Percentiles rank a stretch among this genome's conserved stretches.
These are phyloP conservation scores for Artemia franciscana DNA, from an alignment of 1,140 invertebrate species.

Conservation along the genomic window DNA sequence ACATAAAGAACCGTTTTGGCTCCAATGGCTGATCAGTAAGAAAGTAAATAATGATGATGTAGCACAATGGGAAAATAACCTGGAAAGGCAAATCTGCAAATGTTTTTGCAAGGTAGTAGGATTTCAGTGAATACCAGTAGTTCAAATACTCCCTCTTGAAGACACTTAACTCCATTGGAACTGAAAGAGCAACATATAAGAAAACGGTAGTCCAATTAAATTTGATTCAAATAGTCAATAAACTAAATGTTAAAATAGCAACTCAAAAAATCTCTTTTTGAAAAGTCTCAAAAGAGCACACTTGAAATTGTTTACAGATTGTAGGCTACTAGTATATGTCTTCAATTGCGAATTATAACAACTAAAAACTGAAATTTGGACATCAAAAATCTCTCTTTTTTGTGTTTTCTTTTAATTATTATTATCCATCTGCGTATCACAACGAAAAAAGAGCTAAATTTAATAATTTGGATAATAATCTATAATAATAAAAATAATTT, in stretches of 20 bases:
- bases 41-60: conserved; percentile 47
- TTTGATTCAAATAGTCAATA: too few species aligned
- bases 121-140: conserved; percentile 92
- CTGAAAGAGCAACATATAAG: conserved; percentile 29
- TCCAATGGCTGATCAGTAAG: conserved; percentile 67
- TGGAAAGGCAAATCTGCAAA: conserved; percentile 85
- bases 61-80: conserved; percentile 24
- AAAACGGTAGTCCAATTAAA: background rate
- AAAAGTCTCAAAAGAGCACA: too few species aligned
- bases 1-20: conserved; percentile 47
- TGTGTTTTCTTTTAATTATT: too few species aligned
- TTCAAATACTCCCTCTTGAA: conserved; percentile 86
- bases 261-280: background rate
- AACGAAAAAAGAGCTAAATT: too few species aligned
- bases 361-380: conserved; percentile 7
- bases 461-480: too few species aligned
- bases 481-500: too few species aligned
- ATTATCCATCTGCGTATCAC: too few species aligned
- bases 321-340: too few species aligned
- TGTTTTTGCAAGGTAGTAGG: conserved; percentile 84
- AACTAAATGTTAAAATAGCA: conserved; percentile 5
- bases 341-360: background rate
- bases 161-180: conserved; percentile 80
- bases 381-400: too few species aligned
- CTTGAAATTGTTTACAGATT: too few species aligned